Evolutionary conservation across 2,113 vertebrate genomes (phyloP).

Genomic region (Deroptyus accipitrinus): DNA sequence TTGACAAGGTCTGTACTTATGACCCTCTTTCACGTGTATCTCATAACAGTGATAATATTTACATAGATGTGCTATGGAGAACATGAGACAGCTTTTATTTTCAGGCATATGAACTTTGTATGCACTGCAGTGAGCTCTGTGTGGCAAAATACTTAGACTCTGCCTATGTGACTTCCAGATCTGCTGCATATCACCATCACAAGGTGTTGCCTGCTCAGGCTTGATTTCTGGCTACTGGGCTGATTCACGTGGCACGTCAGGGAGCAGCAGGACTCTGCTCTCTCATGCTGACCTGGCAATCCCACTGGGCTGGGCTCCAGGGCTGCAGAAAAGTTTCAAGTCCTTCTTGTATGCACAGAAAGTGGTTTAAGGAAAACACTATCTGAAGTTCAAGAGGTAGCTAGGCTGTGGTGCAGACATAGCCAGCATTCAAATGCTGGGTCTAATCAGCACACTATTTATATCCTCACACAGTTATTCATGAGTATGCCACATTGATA

Average conservation of each 20-base stretch:
- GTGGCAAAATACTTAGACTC: not conserved
- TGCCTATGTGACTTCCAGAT: not conserved
- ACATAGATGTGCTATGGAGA: not conserved
- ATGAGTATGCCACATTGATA: not conserved
- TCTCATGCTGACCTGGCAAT: not conserved
- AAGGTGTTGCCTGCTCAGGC: not conserved
- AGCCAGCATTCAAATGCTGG: not conserved
- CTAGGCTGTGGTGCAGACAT: not conserved
- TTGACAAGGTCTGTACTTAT: not conserved
- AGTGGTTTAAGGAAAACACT: not conserved
- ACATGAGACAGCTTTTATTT: not conserved
- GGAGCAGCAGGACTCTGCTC: not conserved
- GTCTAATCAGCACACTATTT: not conserved
- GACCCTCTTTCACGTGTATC: not conserved
- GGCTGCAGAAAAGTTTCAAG: not conserved
- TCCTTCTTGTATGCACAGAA: not conserved
- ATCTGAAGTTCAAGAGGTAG: not conserved
- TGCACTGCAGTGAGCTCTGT: not conserved
- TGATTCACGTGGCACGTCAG: not conserved
- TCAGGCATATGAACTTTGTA: not conserved
- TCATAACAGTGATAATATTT: not conserved
- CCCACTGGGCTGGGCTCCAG: not conserved
- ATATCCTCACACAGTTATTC: not conserved
- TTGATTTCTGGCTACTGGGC: not conserved
- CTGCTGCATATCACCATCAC: not conserved